Conservation (phyloP, 2,888 invertebrate genomes). For the Crossocerus cetratus region DNA sequence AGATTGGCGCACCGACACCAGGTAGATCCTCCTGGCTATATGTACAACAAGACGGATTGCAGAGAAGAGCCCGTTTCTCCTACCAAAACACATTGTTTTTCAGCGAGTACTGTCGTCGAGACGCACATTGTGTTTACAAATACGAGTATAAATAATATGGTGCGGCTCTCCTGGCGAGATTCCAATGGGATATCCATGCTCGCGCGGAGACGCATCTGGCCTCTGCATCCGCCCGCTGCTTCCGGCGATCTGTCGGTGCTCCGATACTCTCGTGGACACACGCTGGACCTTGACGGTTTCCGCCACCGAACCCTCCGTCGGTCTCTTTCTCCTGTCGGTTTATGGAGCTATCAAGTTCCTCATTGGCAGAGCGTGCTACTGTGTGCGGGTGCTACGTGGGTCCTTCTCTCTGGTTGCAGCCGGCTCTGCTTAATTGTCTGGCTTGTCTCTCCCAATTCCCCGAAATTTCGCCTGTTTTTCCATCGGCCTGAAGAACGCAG, state of each 20-base stretch:
- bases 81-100: background rate
- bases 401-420: too few relatives aligned
- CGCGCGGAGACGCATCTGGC: background rate
- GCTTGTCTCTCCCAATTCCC: too few relatives aligned
- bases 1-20: too few relatives aligned
- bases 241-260: constrained; percentile 21
- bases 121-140: background rate
- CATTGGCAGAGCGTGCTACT: too few relatives aligned
- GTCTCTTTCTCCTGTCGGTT: constrained; percentile 25
- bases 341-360: constrained; percentile 17
- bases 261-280: constrained; percentile 22
- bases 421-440: too few relatives aligned
- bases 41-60: too few relatives aligned
- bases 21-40: too few relatives aligned
- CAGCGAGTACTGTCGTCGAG: too few relatives aligned
- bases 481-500: too few relatives aligned
- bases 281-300: constrained; percentile 43
- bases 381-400: too few relatives aligned
- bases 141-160: constrained; percentile 45
- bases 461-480: too few relatives aligned
- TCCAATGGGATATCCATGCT: constrained; percentile 39
- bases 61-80: background rate
- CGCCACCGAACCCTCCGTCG: constrained; percentile 21
- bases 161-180: constrained; percentile 41
- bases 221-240: constrained; percentile 42